These are phyloP conservation scores for Disparrhopalites patrizii DNA, from an alignment of 2,888 invertebrate genomes.

Conservation along the genomic window DNA sequence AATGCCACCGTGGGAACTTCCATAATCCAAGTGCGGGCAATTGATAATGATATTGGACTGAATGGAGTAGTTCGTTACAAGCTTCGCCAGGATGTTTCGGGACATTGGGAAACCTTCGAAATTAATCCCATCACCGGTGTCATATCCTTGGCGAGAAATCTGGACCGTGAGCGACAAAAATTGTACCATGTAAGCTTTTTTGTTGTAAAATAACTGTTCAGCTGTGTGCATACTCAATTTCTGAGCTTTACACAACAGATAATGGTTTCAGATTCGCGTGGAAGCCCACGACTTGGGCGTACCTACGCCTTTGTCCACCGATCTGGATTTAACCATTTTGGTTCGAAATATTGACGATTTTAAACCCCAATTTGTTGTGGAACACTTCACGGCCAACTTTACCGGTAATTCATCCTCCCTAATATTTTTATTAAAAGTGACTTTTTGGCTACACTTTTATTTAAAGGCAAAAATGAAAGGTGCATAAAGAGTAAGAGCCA, in stretches of 20 bases:
- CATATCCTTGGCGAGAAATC: slow-evolving; percentile 64
- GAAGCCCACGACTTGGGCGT: slow-evolving; percentile 85
- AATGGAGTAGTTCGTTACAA: slow-evolving; percentile 87
- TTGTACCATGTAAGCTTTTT: slow-evolving; percentile 69
- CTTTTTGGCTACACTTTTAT: background rate
- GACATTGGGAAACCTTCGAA: slow-evolving; percentile 75
- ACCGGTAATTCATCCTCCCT: slow-evolving; percentile 62
- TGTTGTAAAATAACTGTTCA: background rate
- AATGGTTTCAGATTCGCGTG: slow-evolving; percentile 66
- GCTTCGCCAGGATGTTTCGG: slow-evolving; percentile 72
- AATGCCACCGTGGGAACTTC: slow-evolving; percentile 80
- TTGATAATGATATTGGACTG: slow-evolving; percentile 81
- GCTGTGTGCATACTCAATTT: background rate
- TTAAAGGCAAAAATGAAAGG: too few relatives aligned
- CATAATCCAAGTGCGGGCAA: slow-evolving; percentile 74
- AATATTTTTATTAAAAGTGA: background rate
- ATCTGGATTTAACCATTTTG: slow-evolving; percentile 80
- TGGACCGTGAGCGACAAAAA: slow-evolving; percentile 80
- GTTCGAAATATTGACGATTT: slow-evolving; percentile 85
- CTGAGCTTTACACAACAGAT: background rate
- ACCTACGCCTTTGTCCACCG: slow-evolving; percentile 80
- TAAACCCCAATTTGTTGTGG: slow-evolving; percentile 76
- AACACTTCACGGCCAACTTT: slow-evolving; percentile 67
- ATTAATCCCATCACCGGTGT: slow-evolving; percentile 75
- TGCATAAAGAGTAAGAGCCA: too few relatives aligned